A percentile compares a stretch with the other conserved stretches of the same genome.
Conservation (phyloP, 2,113 vertebrate genomes). For the Petrocephalus zakoni region DNA sequence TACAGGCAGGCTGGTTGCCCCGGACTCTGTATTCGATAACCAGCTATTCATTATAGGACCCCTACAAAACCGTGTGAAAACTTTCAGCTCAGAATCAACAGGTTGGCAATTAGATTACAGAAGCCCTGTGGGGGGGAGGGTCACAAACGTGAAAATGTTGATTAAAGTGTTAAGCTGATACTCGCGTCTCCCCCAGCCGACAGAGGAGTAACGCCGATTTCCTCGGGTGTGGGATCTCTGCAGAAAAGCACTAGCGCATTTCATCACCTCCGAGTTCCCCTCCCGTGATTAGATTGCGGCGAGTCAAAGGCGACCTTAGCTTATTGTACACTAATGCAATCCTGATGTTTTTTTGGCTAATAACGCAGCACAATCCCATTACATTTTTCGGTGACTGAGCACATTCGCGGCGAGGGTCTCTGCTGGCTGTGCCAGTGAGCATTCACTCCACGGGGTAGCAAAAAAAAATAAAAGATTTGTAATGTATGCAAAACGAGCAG, state of each 20-base stretch:
- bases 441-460: not conserved
- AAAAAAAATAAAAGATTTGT: not conserved
- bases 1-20: not conserved
- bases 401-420: constrained; percentile 30
- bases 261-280: not conserved
- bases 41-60: not conserved
- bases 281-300: not conserved
- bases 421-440: not conserved
- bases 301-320: constrained; percentile 35
- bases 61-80: constrained; percentile 42
- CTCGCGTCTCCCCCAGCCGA: not conserved
- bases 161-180: not conserved
- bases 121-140: not conserved
- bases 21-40: constrained; percentile 26
- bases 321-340: constrained; percentile 50
- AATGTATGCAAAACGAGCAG: not conserved
- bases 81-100: not conserved
- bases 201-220: not conserved
- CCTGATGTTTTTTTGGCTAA: constrained; percentile 56
- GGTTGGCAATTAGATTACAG: not conserved
- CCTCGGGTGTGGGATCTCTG: not conserved
- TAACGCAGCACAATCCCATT: constrained; percentile 51
- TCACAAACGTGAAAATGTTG: not conserved
- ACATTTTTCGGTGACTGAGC: constrained; percentile 47
- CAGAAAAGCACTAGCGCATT: not conserved